Evolutionary conservation across 2,113 vertebrate species (phyloP).

Genomic region (Albula goreensis): DNA sequence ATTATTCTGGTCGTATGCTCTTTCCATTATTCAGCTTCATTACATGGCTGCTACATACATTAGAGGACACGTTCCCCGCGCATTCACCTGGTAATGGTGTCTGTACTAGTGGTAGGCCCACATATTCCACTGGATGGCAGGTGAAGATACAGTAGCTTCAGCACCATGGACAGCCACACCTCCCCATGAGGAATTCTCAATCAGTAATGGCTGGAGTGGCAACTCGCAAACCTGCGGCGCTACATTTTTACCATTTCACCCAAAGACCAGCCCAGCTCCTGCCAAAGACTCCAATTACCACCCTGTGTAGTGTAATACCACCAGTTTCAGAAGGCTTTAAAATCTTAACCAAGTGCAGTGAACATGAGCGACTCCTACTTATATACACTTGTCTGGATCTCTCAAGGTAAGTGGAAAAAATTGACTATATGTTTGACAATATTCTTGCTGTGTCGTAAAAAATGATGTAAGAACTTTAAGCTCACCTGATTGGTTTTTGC

Average conservation of each 20-base stretch:
- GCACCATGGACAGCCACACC: constrained; percentile 22
- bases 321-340: background rate
- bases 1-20: background rate
- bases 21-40: background rate
- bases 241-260: too few species aligned
- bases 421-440: background rate
- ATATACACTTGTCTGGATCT: background rate
- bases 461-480: constrained; percentile 49
- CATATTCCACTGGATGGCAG: background rate
- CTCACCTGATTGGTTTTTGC: constrained; percentile 83
- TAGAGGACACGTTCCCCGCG: background rate
- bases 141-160: constrained; percentile 14
- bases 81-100: background rate
- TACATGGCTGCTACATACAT: background rate
- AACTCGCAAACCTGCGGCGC: too few species aligned
- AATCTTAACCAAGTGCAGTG: background rate
- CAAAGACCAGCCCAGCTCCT: background rate
- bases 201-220: background rate
- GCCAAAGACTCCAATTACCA: background rate
- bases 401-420: background rate
- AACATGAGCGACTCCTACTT: constrained; percentile 6
- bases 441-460: background rate
- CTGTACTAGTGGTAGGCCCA: background rate
- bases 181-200: background rate
- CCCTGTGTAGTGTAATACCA: background rate